Evolutionary conservation across 2,888 invertebrate species (phyloP), one percentile per base, ranked within the genome.

Genomic region (Rhogogaster chlorosoma): DNA sequence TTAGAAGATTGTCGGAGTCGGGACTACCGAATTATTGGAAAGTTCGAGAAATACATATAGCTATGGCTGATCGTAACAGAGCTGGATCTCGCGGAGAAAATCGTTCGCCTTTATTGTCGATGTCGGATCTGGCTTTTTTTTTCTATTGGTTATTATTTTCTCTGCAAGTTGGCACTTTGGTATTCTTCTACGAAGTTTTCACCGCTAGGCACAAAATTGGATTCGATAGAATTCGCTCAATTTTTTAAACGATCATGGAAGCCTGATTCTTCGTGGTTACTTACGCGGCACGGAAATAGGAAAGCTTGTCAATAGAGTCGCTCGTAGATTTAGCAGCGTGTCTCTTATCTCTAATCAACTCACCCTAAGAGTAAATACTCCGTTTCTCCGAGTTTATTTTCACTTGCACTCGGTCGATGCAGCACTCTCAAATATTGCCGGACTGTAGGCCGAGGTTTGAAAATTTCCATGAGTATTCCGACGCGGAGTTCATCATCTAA

Each of bases 381-480:
- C 12, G 7, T 12, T 10, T 32, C 12, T 29, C 15, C 15, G 32
- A 32, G 15, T 73, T 73, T 42, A 73, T 73, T n/a, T 26, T 73
- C 42, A 38, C 29, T 38, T 73, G 71, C 22, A 73, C 38, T 42
- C 42, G 12, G n/a, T 42, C 22, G 10, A 38, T 10, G 38, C n/a
- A 70, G 70, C 42, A 73, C 71, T 73, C 71, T 42, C 42, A 73
- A 22, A 73, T 42, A 73, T 73, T 73, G 22, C 38, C 10, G 4
- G 22, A 0, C 10, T 22, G 57, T 57, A 9, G n/a, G 57, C 10
- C 32, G 2, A 9, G 70, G 38, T n/a, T 71, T 71, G 18, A 36
- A 38, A 71, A 38, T 71, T 18, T 71, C 70, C n/a, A 71, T 36
- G 22, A 38, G 36, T 71, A 9, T 38, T 22, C 7, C 18, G 70